Base-by-base conservation (phyloP, 2,888 invertebrate genomes). In the Caenorhabditis becei region DNA sequence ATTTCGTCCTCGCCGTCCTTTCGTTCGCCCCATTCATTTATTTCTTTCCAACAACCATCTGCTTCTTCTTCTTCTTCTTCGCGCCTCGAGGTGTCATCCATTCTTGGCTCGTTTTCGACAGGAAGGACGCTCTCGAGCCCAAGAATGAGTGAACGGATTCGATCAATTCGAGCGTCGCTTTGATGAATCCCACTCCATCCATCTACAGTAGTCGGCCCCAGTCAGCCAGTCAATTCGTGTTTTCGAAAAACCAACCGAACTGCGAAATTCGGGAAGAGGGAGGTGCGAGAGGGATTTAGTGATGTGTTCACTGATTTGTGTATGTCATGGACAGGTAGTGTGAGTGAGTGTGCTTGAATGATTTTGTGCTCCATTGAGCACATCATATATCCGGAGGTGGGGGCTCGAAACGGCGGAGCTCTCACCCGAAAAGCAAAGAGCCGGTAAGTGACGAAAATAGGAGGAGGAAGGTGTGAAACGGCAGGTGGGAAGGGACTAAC, bases 241-340 rank as follows among this genome's bases (percentile, higher is more conserved):
- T 59, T 54, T 54, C 41, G 18, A 49, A 24, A 44, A n/a, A 41
- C 41, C n/a, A 11, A 26, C 26, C 47, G 32, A 28, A 49, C 44
- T 44, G n/a, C 18, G 18, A 69, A 67, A 53, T 54, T 44, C 18
- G 20, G 44, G 14, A 44, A 16, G 37, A 16, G 14, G 32, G 59
- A 28, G 18, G 51, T 41, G 35, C 32, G 24, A 61, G 41, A 41
- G 49, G 49, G 18, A 26, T 54, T 74, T 65, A 74, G 58, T 74
- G 72, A 74, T 74, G 72, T 74, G 72, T 74, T 74, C 72, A 74
- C 72, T 74, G 72, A 74, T 74, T 74, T 74, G 65, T 74, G 51
- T 74, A 58, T 74, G 65, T 51, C 58, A 59, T 59, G 59, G 59
- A 59, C 59, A 59, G 59, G 59, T 59, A 59, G 20, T 59, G 4